Conservation (phyloP, 2,888 invertebrate genomes). For the Lithophane semibrunnea region DNA sequence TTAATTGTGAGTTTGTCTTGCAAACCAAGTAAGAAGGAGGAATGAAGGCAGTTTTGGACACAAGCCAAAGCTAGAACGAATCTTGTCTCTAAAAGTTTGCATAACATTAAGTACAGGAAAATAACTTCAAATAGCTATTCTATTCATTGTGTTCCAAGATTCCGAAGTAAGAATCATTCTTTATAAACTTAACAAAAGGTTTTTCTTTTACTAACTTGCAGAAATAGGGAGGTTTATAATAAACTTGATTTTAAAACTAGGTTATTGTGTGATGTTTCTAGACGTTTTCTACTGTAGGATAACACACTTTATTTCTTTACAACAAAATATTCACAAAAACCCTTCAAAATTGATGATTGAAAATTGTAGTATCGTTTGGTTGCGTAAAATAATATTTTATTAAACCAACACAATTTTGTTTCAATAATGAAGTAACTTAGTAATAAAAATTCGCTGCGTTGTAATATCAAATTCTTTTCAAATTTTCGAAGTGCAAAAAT, state of each 20-base stretch:
- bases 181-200: slow-evolving; percentile 45
- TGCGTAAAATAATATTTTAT: not conserved
- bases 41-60: slow-evolving; percentile 48
- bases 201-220: slow-evolving; percentile 26
- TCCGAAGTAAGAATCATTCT: slow-evolving; percentile 22
- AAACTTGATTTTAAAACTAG: not conserved
- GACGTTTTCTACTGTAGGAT: not conserved
- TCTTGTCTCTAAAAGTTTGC: slow-evolving; percentile 60
- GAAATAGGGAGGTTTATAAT: slow-evolving; percentile 10
- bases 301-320: not conserved
- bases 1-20: slow-evolving; percentile 48
- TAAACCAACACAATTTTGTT: slow-evolving; percentile 28
- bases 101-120: slow-evolving; percentile 54
- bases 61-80: slow-evolving; percentile 56
- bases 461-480: slow-evolving; percentile 52
- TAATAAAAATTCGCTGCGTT: slow-evolving; percentile 42
- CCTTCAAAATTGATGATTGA: not conserved
- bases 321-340: not conserved
- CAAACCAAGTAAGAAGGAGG: slow-evolving; percentile 19
- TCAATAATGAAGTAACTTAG: slow-evolving; percentile 36
- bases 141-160: slow-evolving; percentile 51
- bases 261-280: not conserved
- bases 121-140: slow-evolving; percentile 46
- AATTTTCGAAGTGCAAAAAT: slow-evolving; percentile 48
- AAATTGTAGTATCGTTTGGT: not conserved